These are phyloP conservation scores for Galeopterus variegatus DNA, from an alignment of 2,113 vertebrate species.

Conservation along the genomic window DNA sequence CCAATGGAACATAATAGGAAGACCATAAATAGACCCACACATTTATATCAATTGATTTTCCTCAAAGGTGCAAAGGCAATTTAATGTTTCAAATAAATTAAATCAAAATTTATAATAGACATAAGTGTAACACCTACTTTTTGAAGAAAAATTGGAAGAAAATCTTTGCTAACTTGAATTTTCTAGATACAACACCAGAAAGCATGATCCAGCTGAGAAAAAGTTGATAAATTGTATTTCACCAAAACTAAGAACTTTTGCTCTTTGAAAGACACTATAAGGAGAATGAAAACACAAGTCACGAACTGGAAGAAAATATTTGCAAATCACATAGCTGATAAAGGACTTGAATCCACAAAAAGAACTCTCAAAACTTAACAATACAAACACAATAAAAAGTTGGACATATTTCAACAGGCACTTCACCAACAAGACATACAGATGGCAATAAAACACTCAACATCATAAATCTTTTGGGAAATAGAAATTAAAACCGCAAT, in stretches of 20 bases:
- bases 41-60: not conserved
- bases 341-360: not conserved
- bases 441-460: not conserved
- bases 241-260: not conserved
- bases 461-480: not conserved
- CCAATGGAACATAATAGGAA: not conserved
- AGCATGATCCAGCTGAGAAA: not conserved
- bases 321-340: not conserved
- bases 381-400: not conserved
- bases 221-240: not conserved
- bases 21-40: not conserved
- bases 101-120: not conserved
- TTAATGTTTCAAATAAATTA: slow-evolving; percentile 27
- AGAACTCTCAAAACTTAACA: not conserved
- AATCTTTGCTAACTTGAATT: slow-evolving; percentile 33
- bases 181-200: not conserved
- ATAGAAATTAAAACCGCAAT: not conserved
- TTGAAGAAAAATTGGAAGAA: not conserved
- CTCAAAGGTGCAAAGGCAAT: not conserved
- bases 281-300: not conserved
- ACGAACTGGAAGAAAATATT: slow-evolving; percentile 24
- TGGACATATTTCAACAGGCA: not conserved
- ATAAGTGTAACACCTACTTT: not conserved
- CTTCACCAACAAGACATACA: not conserved
- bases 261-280: not conserved